Evolutionary conservation across 2,888 invertebrate genomes (phyloP).

Genomic region (Mechanitis mazaeus): DNA sequence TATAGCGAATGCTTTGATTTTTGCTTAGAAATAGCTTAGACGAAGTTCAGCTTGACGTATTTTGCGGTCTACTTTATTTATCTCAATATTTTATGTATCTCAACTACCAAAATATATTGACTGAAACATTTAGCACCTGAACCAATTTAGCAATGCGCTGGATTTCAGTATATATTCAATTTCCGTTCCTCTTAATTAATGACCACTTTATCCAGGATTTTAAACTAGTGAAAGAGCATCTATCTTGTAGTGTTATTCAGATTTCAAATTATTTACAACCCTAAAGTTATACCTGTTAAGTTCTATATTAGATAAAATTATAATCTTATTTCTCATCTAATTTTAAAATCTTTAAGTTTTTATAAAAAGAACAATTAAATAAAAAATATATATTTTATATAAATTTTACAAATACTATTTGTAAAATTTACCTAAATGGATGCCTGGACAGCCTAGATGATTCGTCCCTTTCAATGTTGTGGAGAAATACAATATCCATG

Average conservation of each 20-base stretch:
- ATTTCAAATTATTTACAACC: slow-evolving; percentile 21
- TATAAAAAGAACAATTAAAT: too few relatives aligned
- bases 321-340: too few relatives aligned
- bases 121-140: slow-evolving; percentile 35
- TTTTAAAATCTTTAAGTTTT: too few relatives aligned
- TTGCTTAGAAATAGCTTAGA: too few relatives aligned
- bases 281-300: slow-evolving; percentile 9
- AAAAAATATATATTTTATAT: too few relatives aligned
- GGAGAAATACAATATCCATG: slow-evolving; percentile 25
- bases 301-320: background rate
- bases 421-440: slow-evolving; percentile 22
- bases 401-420: too few relatives aligned
- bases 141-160: slow-evolving; percentile 31
- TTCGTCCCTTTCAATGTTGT: slow-evolving; percentile 25
- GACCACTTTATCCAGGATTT: slow-evolving; percentile 28
- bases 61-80: slow-evolving; percentile 28
- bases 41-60: slow-evolving; percentile 7
- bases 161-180: slow-evolving; percentile 33
- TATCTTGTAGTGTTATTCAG: slow-evolving; percentile 22
- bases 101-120: slow-evolving; percentile 33
- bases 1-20: too few relatives aligned
- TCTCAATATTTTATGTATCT: slow-evolving; percentile 24
- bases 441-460: slow-evolving; percentile 22
- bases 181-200: slow-evolving; percentile 33
- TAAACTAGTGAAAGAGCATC: slow-evolving; percentile 28